Evolutionary conservation across 1,140 invertebrate genomes (phyloP), one percentile per base, ranked within the genome.

Genomic region (Lucilia cuprina): DNA sequence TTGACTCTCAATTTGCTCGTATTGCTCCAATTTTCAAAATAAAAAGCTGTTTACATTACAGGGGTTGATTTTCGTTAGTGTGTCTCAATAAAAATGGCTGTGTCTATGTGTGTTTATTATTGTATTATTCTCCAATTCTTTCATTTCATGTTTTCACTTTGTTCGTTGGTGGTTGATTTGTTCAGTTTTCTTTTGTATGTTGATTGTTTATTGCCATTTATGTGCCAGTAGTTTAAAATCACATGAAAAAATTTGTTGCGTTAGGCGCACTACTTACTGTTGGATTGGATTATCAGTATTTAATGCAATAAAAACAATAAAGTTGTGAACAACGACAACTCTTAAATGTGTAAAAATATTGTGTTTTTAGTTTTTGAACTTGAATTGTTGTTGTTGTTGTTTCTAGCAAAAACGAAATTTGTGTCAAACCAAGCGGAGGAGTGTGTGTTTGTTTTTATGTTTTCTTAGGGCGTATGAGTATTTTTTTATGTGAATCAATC

Each of bases 241-340:
- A 41, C 77, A 49, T 80, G 41, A 5, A 21, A 25, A 49, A 80
- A 49, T 80, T 17, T 80, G 77, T 80, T 80, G 77, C 41, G 77
- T 49, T 80, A 80, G 77, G 77, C 77, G 77, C 19, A 30, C 25
- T 30, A 30, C 25, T 30, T n/a, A n/a, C n/a, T n/a, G n/a, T n/a
- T n/a, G n/a, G n/a, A 19, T 4, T 34, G 17, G 10, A 80, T 25
- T 80, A 41, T 41, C 41, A 41, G 41, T 10, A 41, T 41, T 41
- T 2, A 10, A 41, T 7, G 41, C 50, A 55, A 14, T n/a, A 55
- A 55, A 14, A 13, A 55, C 12, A 55, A 55, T 1, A 55, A 55
- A 55, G 50, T 8, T 17, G n/a, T n/a, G n/a, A n/a, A 55, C 50
- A 55, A 41, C 35, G 8, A 41, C n/a, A n/a, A n/a, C n/a, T 41